Percentiles rank a stretch among this genome's conserved stretches.
These are phyloP conservation scores for Chlamydotis undulata DNA, from an alignment of 2,113 vertebrate genomes.

Conservation along the genomic window DNA sequence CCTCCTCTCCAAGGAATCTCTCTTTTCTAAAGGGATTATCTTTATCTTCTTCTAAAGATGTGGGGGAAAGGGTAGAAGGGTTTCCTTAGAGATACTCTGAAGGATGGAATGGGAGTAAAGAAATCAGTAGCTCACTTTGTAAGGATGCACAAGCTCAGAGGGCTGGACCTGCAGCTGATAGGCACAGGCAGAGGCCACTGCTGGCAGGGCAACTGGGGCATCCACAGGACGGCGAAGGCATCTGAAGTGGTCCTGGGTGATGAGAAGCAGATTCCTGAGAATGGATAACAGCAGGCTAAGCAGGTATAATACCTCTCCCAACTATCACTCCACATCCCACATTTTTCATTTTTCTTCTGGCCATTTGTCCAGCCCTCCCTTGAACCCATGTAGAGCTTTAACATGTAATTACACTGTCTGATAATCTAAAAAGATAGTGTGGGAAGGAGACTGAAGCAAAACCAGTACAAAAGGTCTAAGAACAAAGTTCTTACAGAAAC, in stretches of 20 bases:
- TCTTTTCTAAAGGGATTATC: background rate
- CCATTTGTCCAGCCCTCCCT: background rate
- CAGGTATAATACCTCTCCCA: background rate
- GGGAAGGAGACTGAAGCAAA: background rate
- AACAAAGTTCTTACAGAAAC: background rate
- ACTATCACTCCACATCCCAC: background rate
- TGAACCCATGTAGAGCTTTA: background rate
- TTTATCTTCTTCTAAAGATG: background rate
- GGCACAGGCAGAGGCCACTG: background rate
- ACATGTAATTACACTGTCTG: background rate
- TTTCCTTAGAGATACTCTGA: background rate
- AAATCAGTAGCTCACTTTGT: background rate
- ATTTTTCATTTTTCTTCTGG: background rate
- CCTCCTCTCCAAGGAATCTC: background rate
- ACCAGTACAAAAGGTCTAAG: background rate
- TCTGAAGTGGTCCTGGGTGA: background rate
- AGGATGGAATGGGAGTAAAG: background rate
- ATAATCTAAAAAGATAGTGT: background rate
- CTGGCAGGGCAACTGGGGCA: background rate
- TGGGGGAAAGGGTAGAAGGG: background rate
- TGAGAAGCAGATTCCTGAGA: background rate
- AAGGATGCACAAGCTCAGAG: background rate
- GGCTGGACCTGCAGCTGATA: background rate
- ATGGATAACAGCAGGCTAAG: background rate
- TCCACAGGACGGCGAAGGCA: fast-evolving